Percentiles rank a stretch among this genome's conserved stretches.
Evolutionary conservation across 2,797 vertebrate species (phyloP).

Genomic region (Poecilia velifera): DNA sequence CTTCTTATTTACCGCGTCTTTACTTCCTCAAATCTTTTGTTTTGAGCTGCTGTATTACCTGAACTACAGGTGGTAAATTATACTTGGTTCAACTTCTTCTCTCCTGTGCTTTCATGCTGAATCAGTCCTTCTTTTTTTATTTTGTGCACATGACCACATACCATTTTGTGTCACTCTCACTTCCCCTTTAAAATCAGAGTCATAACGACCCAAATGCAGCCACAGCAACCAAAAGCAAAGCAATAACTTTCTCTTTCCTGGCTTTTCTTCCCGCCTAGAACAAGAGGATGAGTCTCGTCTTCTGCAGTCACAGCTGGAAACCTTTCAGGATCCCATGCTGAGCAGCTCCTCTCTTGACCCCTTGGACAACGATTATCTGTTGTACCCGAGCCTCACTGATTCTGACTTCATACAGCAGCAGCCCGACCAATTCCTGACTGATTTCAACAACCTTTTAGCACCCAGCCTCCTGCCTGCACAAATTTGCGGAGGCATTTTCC

Average conservation of each 20-base stretch:
- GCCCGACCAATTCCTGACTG: background rate
- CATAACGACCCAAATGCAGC: background rate
- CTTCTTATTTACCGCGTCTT: background rate
- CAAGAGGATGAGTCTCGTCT: conserved; percentile 12
- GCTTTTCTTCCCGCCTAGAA: conserved; percentile 45
- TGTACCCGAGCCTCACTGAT: conserved; percentile 18
- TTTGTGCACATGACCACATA: background rate
- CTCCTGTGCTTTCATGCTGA: background rate
- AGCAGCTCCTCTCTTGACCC: background rate
- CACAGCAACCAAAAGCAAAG: background rate
- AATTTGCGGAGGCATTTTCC: conserved; percentile 48
- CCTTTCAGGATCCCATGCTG: conserved; percentile 63
- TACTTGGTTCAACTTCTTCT: background rate
- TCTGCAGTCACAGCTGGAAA: conserved; percentile 20
- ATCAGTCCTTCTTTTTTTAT: background rate
- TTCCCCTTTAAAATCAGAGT: conserved; percentile 16
- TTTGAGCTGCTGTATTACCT: background rate
- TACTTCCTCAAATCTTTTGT: background rate
- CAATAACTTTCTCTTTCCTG: conserved; percentile 16
- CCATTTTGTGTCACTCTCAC: conserved; percentile 4
- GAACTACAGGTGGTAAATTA: background rate
- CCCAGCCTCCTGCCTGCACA: conserved; percentile 22
- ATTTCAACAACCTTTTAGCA: conserved; percentile 12
- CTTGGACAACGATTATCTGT: conserved; percentile 48
- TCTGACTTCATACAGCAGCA: conserved; percentile 3